Conservation (phyloP, 1,140 invertebrate genomes). For the Coenobita brevimanus region DNA sequence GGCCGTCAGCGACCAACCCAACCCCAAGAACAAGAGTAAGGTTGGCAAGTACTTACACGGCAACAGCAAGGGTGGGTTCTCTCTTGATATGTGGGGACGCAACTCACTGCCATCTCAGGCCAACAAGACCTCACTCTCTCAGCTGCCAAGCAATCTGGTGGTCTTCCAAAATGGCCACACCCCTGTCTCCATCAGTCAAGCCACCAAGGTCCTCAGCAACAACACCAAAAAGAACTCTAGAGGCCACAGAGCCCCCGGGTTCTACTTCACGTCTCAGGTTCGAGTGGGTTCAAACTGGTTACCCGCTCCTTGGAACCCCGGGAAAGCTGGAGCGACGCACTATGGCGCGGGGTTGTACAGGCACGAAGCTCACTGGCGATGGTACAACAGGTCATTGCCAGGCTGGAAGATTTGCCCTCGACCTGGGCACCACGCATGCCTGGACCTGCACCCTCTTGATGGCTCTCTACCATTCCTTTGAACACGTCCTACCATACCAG, state of each 20-base stretch:
- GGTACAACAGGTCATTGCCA: constrained; percentile 3
- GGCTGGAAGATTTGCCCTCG: constrained; percentile 60
- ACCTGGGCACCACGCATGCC: constrained; percentile 67
- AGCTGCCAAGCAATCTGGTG: constrained; percentile 49
- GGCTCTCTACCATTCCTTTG: constrained; percentile 61
- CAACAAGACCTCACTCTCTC: neutral
- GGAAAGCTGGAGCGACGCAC: constrained; percentile 29
- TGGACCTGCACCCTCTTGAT: constrained; percentile 65
- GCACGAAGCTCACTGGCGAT: constrained; percentile 69
- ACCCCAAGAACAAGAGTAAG: constrained; percentile 42
- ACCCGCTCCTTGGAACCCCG: constrained; percentile 64
- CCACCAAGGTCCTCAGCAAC: constrained; percentile 18
- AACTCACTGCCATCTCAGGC: constrained; percentile 5
- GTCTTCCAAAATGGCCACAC: constrained; percentile 59
- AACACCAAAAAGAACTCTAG: neutral
- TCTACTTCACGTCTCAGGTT: constrained; percentile 50
- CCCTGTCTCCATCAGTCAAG: constrained; percentile 38
- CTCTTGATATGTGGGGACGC: constrained; percentile 60
- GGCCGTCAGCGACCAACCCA: constrained; percentile 33
- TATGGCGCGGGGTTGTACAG: constrained; percentile 63
- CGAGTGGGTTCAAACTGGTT: constrained; percentile 59
- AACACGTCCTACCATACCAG: neutral
- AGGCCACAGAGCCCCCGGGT: constrained; percentile 1
- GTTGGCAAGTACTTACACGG: constrained; percentile 50
- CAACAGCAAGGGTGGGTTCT: constrained; percentile 61